These are phyloP conservation scores for Aspidiotus rigidus DNA, from an alignment of 2,888 invertebrate genomes.

Conservation along the genomic window DNA sequence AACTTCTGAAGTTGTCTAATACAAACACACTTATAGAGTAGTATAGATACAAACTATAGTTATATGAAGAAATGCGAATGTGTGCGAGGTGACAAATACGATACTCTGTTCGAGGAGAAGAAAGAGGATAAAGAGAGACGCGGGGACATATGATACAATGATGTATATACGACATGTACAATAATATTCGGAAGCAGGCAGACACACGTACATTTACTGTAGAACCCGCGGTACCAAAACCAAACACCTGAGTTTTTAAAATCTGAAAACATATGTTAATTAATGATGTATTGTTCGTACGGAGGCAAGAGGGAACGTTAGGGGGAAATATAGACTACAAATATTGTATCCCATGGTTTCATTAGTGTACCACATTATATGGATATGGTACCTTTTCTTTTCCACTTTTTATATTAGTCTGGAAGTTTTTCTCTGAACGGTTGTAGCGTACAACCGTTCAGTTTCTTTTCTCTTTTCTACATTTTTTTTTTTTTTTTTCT, in stretches of 20 bases:
- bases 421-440: constrained; percentile 21
- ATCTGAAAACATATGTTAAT: constrained; percentile 34
- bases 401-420: constrained; percentile 28
- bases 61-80: no score
- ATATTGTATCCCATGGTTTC: constrained; percentile 12
- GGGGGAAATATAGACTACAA: constrained; percentile 16
- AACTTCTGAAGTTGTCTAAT: no score
- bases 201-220: constrained; percentile 8
- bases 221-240: constrained; percentile 23
- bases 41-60: not conserved
- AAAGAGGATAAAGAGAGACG: constrained; percentile 16
- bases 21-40: not conserved
- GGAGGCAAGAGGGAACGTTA: constrained; percentile 20
- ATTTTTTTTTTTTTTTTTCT: no score
- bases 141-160: constrained; percentile 23
- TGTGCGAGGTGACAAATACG: no score
- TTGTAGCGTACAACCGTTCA: not conserved
- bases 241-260: constrained; percentile 34
- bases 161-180: constrained; percentile 20
- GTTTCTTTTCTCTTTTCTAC: no score
- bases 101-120: not conserved
- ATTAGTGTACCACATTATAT: constrained; percentile 18
- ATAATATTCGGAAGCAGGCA: constrained; percentile 30
- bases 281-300: constrained; percentile 33
- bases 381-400: not conserved